Evolutionary conservation across 2,113 vertebrate genomes (phyloP), one percentile per base, ranked within the genome.

Genomic region (Ptilonorhynchus violaceus): DNA sequence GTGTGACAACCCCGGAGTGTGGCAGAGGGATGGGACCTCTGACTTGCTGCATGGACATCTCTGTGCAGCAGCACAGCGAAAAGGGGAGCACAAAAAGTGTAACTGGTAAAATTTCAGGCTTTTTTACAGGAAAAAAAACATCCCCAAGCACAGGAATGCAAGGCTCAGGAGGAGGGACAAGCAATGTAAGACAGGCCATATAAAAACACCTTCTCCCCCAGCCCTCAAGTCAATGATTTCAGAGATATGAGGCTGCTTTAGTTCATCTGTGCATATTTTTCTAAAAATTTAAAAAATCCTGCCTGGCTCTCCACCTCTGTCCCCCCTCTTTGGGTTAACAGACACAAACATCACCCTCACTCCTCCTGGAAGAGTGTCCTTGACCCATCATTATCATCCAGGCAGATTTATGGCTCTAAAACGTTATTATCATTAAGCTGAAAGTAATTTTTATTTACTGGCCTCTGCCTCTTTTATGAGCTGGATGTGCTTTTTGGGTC

Each of bases 81-180:
- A 47, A 62, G 7, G 41, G 7, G 37, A 67, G 24, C 17, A 11
- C 2, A 1, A 12, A 39, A 68, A 42, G 52, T 0, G 3, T 0
- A 5, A 1, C 30, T 10, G 44, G 46, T 21, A 55, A 73, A 47
- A 82, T 21, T 23, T 52, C 59, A 67, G n/a, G 30, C 6, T 67
- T 86, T 42, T 78, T 63, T 31, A 4, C 31, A 37, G 28, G 8
- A 49, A 58, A 41, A 6, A 55, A 64, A 94, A 68, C 21, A 53
- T 41, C n/a, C 35, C 11, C 33, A 20, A 66, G 31, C 11, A 23
- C 35, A 30, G 1, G 13, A 30, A 24, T 15, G 69, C 28, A n/a
- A 31, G 15, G 13, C 46, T 62, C 14, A 33, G 31, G 37, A 60
- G 60, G 46, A 49, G n/a, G 17, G n/a, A 41, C 2, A 1, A 20